These are phyloP conservation scores for Bostrychus sinensis DNA, from an alignment of 2,113 vertebrate species.

Conservation along the genomic window DNA sequence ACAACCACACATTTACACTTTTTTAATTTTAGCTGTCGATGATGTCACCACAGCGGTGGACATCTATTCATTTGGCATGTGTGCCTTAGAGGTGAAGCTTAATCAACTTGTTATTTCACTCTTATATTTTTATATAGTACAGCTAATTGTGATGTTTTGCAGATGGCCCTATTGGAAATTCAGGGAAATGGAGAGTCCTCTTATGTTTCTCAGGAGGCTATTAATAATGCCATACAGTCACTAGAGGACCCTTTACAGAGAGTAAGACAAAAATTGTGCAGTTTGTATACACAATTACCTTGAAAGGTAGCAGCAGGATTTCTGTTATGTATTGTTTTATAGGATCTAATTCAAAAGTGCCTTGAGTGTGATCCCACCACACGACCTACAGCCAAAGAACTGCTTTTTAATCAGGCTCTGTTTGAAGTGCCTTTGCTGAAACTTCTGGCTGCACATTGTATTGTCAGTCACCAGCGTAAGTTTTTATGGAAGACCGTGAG, in stretches of 20 bases:
- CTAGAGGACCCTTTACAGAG: constrained; percentile 94
- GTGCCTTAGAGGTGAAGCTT: constrained; percentile 92
- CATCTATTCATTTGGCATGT: constrained; percentile 99
- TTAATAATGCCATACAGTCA: constrained; percentile 92
- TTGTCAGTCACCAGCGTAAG: constrained; percentile 95
- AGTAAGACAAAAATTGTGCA: constrained; percentile 75
- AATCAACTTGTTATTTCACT: too few relatives aligned
- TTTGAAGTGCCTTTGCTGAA: constrained; percentile 96
- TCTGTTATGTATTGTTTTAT: constrained; percentile 11
- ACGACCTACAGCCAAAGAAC: constrained; percentile 91
- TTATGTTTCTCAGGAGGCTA: constrained; percentile 92
- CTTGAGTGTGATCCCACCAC: constrained; percentile 86
- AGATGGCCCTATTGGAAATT: constrained; percentile 98
- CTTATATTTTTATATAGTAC: background rate
- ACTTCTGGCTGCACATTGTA: constrained; percentile 93
- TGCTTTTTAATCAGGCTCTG: constrained; percentile 93
- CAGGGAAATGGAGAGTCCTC: constrained; percentile 97
- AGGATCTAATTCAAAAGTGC: constrained; percentile 98
- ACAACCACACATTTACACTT: background rate
- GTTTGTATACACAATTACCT: background rate
- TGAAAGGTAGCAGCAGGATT: background rate
- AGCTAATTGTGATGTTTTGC: constrained; percentile 23
- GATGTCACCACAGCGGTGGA: constrained; percentile 96
- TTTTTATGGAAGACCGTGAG: too few relatives aligned
- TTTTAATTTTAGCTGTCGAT: constrained; percentile 77